Evolutionary conservation across 2,888 invertebrate species (phyloP), one percentile per base, ranked within the genome.

Genomic region (Noctua janthe): DNA sequence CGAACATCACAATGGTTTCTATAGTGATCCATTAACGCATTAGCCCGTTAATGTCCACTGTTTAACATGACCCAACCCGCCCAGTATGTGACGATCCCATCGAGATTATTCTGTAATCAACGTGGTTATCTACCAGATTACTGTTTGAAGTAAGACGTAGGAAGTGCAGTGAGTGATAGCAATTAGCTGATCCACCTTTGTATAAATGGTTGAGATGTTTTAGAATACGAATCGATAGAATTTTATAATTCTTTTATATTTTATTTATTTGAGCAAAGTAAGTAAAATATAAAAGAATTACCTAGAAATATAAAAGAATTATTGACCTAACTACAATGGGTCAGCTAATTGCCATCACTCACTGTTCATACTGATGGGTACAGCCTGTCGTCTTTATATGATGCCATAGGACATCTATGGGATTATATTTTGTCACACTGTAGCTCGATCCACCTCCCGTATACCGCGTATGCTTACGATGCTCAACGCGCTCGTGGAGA

Each of bases 81-180:
- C n/a, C 59, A 10, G 20, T 20, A 72, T 43, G 69, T 39, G 72
- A 35, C 39, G 47, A 73, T 78, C 47, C 54, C 72, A 35, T 39
- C 8, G 54, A 51, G 66, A 75, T 78, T 75, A 78, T 15, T 35
- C 47, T 5, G 75, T 71, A 62, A 86, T 76, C 70, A 82, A 86
- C 74, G 66, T 43, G 71, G 54, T 35, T 71, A 82, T 77, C 76
- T 67, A n/a, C 13, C n/a, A 82, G 72, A 73, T 78, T 73, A 75
- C 29, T 67, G 66, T 59, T 67, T 20, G 43, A 8, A 39, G 35
- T 67, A 74, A 56, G 35, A 35, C 35, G 51, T 39, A 23, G 4
- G 13, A 47, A 71, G 71, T 29, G 29, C 29, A 29, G 29, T 29
- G 29, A 29, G 29, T 29, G 29, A 29, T 29, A 29, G 29, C 29